A percentile compares a stretch with the other conserved stretches of the same genome.
phyloP scores from a whole-genome alignment of 1,140 invertebrate genomes.

The Drosophila baimaii region DNA sequence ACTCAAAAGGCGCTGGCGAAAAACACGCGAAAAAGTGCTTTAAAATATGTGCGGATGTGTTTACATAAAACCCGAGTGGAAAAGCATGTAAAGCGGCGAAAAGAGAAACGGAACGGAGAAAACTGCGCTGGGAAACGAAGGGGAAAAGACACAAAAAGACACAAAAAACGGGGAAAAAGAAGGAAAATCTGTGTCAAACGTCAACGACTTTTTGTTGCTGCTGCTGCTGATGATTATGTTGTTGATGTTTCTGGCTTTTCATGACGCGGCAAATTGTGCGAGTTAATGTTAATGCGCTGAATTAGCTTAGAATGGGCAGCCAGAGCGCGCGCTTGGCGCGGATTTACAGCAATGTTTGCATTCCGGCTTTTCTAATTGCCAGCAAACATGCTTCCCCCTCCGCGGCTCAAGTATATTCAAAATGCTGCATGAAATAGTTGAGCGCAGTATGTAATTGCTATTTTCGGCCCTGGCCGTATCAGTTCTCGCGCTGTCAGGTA shows the following conservation, averaged over 20 bases:
- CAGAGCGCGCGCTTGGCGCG: slow-evolving; percentile 22
- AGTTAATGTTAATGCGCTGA: slow-evolving; percentile 75
- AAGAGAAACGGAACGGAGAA: slow-evolving; percentile 57
- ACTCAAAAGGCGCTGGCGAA: slow-evolving; percentile 38
- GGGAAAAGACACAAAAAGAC: slow-evolving; percentile 47
- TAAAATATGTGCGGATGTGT: slow-evolving; percentile 60
- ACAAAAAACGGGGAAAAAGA: slow-evolving; percentile 42
- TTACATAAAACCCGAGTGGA: slow-evolving; percentile 69
- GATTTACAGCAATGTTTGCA: slow-evolving; percentile 38
- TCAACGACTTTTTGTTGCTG: slow-evolving; percentile 64
- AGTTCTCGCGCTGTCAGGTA: slow-evolving; percentile 46
- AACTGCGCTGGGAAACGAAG: slow-evolving; percentile 62
- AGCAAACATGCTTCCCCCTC: slow-evolving; percentile 33
- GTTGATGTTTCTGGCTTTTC: slow-evolving; percentile 45
- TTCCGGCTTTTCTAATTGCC: slow-evolving; percentile 59
- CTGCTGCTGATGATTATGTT: slow-evolving; percentile 29
- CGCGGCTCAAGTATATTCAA: neutral
- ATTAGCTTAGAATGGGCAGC: slow-evolving; percentile 74
- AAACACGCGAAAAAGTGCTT: slow-evolving; percentile 66
- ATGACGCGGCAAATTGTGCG: slow-evolving; percentile 72
- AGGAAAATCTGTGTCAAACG: slow-evolving; percentile 68
- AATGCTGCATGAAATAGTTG: slow-evolving; percentile 13
- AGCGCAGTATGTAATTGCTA: slow-evolving; percentile 65
- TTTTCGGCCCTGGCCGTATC: slow-evolving; percentile 54
- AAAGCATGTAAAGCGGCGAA: slow-evolving; percentile 64